phyloP scores from a whole-genome alignment of 2,113 vertebrate genomes.

The Lophotis ruficrista region DNA sequence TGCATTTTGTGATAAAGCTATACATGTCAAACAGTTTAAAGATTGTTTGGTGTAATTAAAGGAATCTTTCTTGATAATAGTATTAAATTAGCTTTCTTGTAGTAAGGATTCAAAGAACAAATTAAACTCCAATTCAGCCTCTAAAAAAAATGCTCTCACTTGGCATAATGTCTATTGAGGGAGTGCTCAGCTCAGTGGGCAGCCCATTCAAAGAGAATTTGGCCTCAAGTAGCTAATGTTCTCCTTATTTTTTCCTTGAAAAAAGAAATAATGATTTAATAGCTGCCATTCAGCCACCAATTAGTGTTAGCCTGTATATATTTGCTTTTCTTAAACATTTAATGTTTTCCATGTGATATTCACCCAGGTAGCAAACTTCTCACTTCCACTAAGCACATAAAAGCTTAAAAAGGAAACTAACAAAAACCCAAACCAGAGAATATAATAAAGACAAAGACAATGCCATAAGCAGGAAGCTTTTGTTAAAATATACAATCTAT shows the following conservation, averaged over 20 bases:
- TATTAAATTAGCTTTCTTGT: constrained; percentile 11
- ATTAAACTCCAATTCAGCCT: constrained; percentile 12
- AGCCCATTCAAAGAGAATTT: neutral
- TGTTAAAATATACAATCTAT: neutral
- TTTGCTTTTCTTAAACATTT: neutral
- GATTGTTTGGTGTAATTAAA: neutral
- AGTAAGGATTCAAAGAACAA: neutral
- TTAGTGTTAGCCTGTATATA: neutral
- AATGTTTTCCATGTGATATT: neutral
- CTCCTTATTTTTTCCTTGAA: neutral
- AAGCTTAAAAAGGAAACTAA: neutral
- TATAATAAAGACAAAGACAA: neutral
- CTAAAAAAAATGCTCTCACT: neutral
- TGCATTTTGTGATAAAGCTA: neutral
- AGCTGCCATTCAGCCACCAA: neutral
- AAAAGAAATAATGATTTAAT: neutral
- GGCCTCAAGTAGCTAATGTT: neutral
- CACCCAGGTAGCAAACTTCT: neutral
- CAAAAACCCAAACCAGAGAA: neutral
- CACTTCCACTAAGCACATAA: neutral
- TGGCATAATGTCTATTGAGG: neutral
- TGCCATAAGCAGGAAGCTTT: neutral
- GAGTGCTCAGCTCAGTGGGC: neutral
- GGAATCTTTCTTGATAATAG: neutral
- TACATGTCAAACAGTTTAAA: neutral